These are phyloP conservation scores for Heliconius hewitsoni DNA, from an alignment of 1,140 invertebrate genomes.

Conservation along the genomic window DNA sequence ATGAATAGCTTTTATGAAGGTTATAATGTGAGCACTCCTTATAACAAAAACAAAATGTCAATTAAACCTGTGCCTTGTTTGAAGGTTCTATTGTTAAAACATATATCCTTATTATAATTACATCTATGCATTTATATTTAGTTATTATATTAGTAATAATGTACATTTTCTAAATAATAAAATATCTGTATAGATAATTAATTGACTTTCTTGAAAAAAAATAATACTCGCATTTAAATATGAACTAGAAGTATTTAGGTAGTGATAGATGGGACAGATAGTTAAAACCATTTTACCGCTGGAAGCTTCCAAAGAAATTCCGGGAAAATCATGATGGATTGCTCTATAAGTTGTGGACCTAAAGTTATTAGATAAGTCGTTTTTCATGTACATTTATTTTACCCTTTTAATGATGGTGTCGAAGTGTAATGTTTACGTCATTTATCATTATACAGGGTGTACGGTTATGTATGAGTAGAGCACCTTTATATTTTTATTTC, in stretches of 20 bases:
- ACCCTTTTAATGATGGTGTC: not conserved
- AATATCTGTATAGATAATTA: not conserved
- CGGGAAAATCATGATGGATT: slow-evolving; percentile 27
- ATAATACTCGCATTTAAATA: not conserved
- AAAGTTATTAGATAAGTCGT: slow-evolving; percentile 28
- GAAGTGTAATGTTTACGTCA: not conserved
- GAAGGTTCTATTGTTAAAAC: not conserved
- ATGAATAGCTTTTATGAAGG: slow-evolving; percentile 13
- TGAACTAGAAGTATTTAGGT: not conserved
- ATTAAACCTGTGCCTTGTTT: slow-evolving; percentile 15
- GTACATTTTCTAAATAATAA: too few species aligned
- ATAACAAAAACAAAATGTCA: slow-evolving; percentile 27
- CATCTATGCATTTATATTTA: not conserved
- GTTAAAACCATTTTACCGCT: slow-evolving; percentile 13
- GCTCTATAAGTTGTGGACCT: slow-evolving; percentile 21
- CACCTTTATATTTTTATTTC: too few species aligned
- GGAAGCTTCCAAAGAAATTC: slow-evolving; percentile 22
- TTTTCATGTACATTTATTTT: slow-evolving; percentile 26
- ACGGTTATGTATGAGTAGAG: too few species aligned
- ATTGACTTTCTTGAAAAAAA: not conserved
- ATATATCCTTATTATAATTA: not conserved
- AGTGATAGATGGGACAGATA: slow-evolving; percentile 26
- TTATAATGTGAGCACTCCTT: slow-evolving; percentile 18
- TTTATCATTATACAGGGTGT: not conserved
- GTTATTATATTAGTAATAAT: not conserved